phyloP scores from a whole-genome alignment of 2,113 vertebrate species.

The Suncus etruscus region DNA sequence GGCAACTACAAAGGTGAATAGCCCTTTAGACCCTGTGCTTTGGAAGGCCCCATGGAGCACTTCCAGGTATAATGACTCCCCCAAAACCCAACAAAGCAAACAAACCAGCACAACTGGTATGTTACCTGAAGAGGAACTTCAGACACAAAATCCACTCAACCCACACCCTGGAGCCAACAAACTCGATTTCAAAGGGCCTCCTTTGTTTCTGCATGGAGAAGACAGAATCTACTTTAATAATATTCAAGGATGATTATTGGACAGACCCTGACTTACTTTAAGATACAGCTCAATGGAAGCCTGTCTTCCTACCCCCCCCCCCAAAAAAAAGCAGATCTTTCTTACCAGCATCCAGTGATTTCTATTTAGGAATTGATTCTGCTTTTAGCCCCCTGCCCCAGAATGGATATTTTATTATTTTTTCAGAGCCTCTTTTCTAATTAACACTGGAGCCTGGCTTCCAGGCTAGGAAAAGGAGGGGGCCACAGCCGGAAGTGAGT shows the following conservation, averaged over 20 bases:
- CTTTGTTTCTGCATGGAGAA: slow-evolving; percentile 36
- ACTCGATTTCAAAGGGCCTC: background rate
- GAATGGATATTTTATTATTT: slow-evolving; percentile 74
- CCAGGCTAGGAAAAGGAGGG: slow-evolving; percentile 68
- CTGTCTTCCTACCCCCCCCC: slow-evolving; percentile 79
- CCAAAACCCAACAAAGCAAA: too few species aligned
- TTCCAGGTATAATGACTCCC: background rate
- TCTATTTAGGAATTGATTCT: slow-evolving; percentile 63
- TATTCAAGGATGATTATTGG: slow-evolving; percentile 60
- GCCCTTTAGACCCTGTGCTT: background rate
- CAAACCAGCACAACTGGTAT: background rate
- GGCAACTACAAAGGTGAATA: background rate
- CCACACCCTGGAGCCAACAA: too few species aligned
- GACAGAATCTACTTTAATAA: slow-evolving; percentile 65
- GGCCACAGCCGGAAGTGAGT: slow-evolving; percentile 79
- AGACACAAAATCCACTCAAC: too few species aligned
- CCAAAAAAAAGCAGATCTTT: slow-evolving; percentile 80
- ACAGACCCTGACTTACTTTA: slow-evolving; percentile 68
- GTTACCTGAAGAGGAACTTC: too few species aligned
- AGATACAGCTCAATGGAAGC: slow-evolving; percentile 74
- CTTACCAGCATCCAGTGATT: slow-evolving; percentile 74
- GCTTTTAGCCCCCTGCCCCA: slow-evolving; percentile 51
- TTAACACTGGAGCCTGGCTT: slow-evolving; percentile 82
- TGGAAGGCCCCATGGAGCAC: background rate
- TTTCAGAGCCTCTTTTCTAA: slow-evolving; percentile 80